These are phyloP conservation scores for Odontamblyopus rebecca DNA, from an alignment of 2,797 vertebrate species.

Conservation along the genomic window DNA sequence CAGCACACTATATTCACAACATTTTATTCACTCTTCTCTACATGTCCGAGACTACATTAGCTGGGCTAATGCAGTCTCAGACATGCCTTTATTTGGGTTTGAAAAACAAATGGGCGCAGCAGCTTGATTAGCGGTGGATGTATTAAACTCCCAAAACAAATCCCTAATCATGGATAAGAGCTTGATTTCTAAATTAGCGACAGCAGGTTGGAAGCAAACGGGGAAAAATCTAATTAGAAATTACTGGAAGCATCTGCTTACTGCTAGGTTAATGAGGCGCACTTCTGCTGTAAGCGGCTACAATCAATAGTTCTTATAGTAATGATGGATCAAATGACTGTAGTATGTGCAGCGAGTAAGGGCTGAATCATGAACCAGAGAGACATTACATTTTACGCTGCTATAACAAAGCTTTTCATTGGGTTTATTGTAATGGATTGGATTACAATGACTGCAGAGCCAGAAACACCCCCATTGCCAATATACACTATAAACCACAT, in stretches of 20 bases:
- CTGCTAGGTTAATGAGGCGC: constrained; percentile 33
- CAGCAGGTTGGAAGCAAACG: constrained; percentile 46
- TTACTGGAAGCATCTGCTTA: constrained; percentile 32
- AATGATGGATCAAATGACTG: constrained; percentile 33
- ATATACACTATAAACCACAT: background rate
- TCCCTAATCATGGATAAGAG: constrained; percentile 60
- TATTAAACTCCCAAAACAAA: constrained; percentile 45
- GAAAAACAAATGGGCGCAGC: constrained; percentile 34
- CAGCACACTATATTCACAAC: background rate
- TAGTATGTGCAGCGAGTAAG: constrained; percentile 3
- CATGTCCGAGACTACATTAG: no score
- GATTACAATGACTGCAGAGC: background rate
- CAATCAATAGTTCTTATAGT: constrained; percentile 38
- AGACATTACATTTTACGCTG: background rate
- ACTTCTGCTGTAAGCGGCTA: constrained; percentile 1
- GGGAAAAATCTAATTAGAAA: constrained; percentile 43
- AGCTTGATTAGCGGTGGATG: constrained; percentile 63
- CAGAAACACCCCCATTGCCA: background rate
- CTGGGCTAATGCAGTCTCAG: background rate
- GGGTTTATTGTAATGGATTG: constrained; percentile 7
- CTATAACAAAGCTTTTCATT: background rate
- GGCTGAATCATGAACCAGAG: constrained; percentile 1
- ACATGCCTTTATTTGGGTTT: constrained; percentile 32
- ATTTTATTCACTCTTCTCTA: background rate
- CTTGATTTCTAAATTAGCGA: constrained; percentile 50